Conservation (phyloP, 2,888 invertebrate species). For the Dolichopus griseipennis region DNA sequence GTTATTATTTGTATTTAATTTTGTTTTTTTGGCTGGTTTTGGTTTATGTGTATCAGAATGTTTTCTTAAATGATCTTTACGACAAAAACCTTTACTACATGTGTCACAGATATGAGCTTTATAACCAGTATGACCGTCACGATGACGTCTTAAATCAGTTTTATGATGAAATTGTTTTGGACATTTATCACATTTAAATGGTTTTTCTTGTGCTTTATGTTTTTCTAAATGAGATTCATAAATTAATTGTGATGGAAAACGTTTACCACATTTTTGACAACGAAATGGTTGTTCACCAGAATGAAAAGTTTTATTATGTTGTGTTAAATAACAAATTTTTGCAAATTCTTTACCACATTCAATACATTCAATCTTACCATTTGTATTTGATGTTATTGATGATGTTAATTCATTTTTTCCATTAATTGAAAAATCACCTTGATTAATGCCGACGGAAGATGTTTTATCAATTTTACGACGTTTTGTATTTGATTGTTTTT, state of each 20-base stretch:
- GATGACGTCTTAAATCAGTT: constrained; percentile 77
- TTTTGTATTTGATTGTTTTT: neutral
- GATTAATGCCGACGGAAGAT: neutral
- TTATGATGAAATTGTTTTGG: constrained; percentile 87
- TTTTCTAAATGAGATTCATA: constrained; percentile 66
- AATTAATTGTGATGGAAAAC: constrained; percentile 63
- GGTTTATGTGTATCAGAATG: constrained; percentile 71
- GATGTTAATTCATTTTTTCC: neutral
- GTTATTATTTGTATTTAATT: neutral
- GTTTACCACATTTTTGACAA: constrained; percentile 76
- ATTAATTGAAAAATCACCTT: neutral
- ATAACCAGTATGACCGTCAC: constrained; percentile 77
- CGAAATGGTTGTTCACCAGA: constrained; percentile 78
- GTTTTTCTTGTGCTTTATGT: constrained; percentile 68
- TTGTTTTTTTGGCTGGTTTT: constrained; percentile 16
- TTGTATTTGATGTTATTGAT: constrained; percentile 24
- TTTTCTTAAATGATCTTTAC: constrained; percentile 86
- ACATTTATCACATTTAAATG: constrained; percentile 75
- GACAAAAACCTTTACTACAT: constrained; percentile 80
- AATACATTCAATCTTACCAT: constrained; percentile 54
- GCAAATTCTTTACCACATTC: constrained; percentile 79
- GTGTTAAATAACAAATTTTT: constrained; percentile 79
- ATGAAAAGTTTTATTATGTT: constrained; percentile 85
- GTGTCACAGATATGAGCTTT: constrained; percentile 73
- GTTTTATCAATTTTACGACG: neutral